These are phyloP conservation scores for Ptychadena robeensis DNA, from an alignment of 2,797 vertebrate genomes.

Conservation along the genomic window DNA sequence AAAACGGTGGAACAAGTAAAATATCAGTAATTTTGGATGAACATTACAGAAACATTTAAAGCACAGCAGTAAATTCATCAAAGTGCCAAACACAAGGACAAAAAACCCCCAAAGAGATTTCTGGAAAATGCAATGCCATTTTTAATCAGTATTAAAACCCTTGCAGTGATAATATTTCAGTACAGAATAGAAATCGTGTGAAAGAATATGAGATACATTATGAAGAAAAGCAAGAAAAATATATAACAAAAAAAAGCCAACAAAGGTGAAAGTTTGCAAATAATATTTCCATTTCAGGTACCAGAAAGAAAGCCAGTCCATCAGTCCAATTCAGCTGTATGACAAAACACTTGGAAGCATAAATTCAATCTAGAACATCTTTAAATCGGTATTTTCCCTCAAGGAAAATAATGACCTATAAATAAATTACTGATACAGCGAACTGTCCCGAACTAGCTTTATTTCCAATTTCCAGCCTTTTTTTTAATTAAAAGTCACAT, in stretches of 20 bases:
- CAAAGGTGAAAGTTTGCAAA: slow-evolving; percentile 87
- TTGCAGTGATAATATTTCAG: slow-evolving; percentile 83
- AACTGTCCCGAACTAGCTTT: slow-evolving; percentile 96
- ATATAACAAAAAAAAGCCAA: slow-evolving; percentile 86
- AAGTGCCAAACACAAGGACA: background rate
- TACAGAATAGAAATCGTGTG: slow-evolving; percentile 78
- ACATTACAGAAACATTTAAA: background rate
- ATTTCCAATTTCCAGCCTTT: slow-evolving; percentile 97
- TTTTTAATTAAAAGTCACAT: slow-evolving; percentile 80
- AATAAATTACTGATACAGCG: slow-evolving; percentile 99
- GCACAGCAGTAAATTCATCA: too few species aligned
- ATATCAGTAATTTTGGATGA: background rate
- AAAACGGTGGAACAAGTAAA: background rate
- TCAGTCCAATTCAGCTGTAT: slow-evolving; percentile 90
- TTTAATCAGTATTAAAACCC: slow-evolving; percentile 81
- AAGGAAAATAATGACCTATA: slow-evolving; percentile 98
- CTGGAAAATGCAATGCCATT: slow-evolving; percentile 74
- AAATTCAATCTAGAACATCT: slow-evolving; percentile 95
- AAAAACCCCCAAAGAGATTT: slow-evolving; percentile 53
- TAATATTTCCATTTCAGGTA: slow-evolving; percentile 87
- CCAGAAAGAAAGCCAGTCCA: slow-evolving; percentile 91
- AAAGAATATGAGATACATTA: slow-evolving; percentile 83
- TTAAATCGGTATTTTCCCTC: slow-evolving; percentile 95
- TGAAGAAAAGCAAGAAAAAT: slow-evolving; percentile 81
- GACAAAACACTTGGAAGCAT: slow-evolving; percentile 94